Conservation (phyloP, 1,140 invertebrate genomes). For the Bombus turneri region DNA sequence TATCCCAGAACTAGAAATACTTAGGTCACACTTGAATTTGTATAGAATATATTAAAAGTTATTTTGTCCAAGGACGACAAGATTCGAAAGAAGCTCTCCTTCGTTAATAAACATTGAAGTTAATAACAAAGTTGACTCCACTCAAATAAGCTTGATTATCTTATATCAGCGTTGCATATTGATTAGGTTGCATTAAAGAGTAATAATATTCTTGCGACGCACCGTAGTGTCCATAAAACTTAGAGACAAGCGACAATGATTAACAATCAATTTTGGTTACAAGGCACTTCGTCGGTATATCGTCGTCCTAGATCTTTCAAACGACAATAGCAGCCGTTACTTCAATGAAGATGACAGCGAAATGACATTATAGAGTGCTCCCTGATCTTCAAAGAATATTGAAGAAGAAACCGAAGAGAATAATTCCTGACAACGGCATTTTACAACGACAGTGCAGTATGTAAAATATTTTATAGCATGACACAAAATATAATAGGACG, state of each 20-base stretch:
- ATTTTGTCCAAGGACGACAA: not conserved
- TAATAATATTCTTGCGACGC: not conserved
- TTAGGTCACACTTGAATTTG: not conserved
- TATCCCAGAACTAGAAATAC: not conserved
- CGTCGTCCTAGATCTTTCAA: constrained; percentile 27
- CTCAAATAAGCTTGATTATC: not conserved
- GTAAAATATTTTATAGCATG: not conserved
- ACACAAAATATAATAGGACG: not conserved
- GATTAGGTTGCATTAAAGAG: not conserved
- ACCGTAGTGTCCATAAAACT: not conserved
- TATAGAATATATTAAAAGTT: not conserved
- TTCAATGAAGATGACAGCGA: constrained; percentile 28
- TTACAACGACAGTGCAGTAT: not conserved
- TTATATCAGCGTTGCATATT: not conserved
- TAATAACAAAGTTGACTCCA: not conserved
- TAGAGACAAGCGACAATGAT: constrained; percentile 5
- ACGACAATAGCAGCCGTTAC: constrained; percentile 27
- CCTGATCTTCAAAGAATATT: not conserved
- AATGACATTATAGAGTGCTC: constrained; percentile 21
- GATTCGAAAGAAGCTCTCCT: not conserved
- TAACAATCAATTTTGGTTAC: constrained; percentile 38
- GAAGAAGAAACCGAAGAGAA: not conserved
- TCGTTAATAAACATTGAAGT: not conserved
- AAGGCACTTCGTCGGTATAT: constrained; percentile 15
- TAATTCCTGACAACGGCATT: not conserved